These are phyloP conservation scores for Salmo trutta DNA, from an alignment of 2,797 vertebrate species.

Conservation along the genomic window DNA sequence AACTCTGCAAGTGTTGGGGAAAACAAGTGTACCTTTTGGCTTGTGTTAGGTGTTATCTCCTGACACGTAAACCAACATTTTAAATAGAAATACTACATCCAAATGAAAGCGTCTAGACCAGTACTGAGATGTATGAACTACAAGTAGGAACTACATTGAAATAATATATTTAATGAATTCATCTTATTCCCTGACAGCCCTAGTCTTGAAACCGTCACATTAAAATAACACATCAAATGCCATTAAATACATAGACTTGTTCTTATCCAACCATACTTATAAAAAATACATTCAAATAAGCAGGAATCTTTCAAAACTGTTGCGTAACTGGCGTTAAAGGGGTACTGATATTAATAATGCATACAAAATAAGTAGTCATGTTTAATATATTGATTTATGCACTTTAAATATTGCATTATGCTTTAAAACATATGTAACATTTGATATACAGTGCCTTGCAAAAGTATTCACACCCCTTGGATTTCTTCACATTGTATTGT, in stretches of 20 bases:
- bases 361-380: slow-evolving; percentile 40
- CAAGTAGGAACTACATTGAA: neutral
- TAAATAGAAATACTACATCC: slow-evolving; percentile 16
- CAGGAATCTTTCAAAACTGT: neutral
- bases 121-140: neutral
- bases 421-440: slow-evolving; percentile 15
- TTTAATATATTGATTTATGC: slow-evolving; percentile 48
- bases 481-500: too few species aligned
- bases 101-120: neutral
- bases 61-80: neutral
- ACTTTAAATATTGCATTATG: slow-evolving; percentile 32
- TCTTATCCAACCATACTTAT: slow-evolving; percentile 3
- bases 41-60: neutral
- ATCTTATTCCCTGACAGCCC: neutral
- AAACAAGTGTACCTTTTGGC: neutral
- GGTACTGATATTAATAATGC: slow-evolving; percentile 55
- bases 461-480: too few species aligned
- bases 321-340: slow-evolving; percentile 8
- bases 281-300: slow-evolving; percentile 28
- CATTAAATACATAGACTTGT: neutral
- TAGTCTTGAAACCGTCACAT: neutral
- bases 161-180: neutral
- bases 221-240: slow-evolving; percentile 12
- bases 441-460: neutral
- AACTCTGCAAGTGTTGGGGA: neutral